A percentile compares a stretch with the other conserved stretches of the same genome.
These are phyloP conservation scores for Xestia xanthographa DNA, from an alignment of 2,888 invertebrate species.

Conservation along the genomic window DNA sequence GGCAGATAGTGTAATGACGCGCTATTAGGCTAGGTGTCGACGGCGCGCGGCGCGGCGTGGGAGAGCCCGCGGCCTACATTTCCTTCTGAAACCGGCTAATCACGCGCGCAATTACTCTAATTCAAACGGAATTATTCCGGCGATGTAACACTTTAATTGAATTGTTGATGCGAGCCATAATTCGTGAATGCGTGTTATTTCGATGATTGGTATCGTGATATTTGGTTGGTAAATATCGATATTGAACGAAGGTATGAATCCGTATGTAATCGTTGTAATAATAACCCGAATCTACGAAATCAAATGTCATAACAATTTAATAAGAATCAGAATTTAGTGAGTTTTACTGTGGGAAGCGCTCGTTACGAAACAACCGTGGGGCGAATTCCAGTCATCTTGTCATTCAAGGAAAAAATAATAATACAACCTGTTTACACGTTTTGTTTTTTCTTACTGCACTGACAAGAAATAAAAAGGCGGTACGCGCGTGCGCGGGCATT, in stretches of 20 bases:
- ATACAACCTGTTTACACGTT: slow-evolving; percentile 83
- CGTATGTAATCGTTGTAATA: slow-evolving; percentile 63
- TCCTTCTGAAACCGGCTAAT: slow-evolving; percentile 80
- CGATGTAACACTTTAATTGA: slow-evolving; percentile 87
- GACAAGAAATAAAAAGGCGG: slow-evolving; percentile 73
- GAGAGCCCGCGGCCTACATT: slow-evolving; percentile 86
- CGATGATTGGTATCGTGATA: slow-evolving; percentile 75
- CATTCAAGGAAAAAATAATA: slow-evolving; percentile 76
- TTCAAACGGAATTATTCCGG: slow-evolving; percentile 85
- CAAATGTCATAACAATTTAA: slow-evolving; percentile 69
- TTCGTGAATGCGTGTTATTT: slow-evolving; percentile 74
- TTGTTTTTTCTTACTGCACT: slow-evolving; percentile 68
- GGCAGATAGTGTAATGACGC: slow-evolving; percentile 87
- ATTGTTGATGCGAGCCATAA: slow-evolving; percentile 80
- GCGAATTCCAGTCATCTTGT: slow-evolving; percentile 73
- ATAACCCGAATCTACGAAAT: slow-evolving; percentile 63
- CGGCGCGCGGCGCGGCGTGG: slow-evolving; percentile 80
- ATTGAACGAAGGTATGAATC: slow-evolving; percentile 61
- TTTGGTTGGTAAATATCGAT: slow-evolving; percentile 73
- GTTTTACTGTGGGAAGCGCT: slow-evolving; percentile 65
- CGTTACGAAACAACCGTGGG: slow-evolving; percentile 63
- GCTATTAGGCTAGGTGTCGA: slow-evolving; percentile 88
- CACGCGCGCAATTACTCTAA: slow-evolving; percentile 88
- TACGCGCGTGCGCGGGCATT: slow-evolving; percentile 86
- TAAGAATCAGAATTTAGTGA: slow-evolving; percentile 56